Evolutionary conservation across 1,140 invertebrate genomes (phyloP).

Genomic region (Tetramorium alpestre): DNA sequence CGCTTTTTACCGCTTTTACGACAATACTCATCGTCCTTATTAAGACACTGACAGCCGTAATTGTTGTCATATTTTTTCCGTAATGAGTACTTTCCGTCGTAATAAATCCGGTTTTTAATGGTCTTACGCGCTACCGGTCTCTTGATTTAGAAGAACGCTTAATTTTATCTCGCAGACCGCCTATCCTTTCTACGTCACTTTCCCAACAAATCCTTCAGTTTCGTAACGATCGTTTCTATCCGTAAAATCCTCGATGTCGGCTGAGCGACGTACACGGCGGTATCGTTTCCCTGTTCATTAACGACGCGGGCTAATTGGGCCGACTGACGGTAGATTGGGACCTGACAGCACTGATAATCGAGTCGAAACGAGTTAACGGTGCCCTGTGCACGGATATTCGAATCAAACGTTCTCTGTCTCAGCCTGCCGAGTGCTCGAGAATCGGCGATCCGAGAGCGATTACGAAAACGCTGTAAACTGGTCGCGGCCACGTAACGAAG

Average conservation of each 20-base stretch:
- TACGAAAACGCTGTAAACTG: conserved; percentile 18
- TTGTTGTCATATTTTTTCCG: conserved; percentile 65
- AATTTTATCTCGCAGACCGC: neutral
- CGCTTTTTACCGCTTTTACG: conserved; percentile 38
- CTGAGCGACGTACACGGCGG: neutral
- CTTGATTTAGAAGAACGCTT: conserved; percentile 55
- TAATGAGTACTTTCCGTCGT: conserved; percentile 67
- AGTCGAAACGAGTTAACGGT: conserved; percentile 38
- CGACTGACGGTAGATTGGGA: conserved; percentile 44
- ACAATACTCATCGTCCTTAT: conserved; percentile 56
- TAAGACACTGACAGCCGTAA: conserved; percentile 64
- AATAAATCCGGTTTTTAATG: conserved; percentile 64
- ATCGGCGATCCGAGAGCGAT: neutral
- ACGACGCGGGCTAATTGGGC: conserved; percentile 53
- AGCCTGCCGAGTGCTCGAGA: neutral
- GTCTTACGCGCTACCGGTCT: neutral
- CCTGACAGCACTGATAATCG: conserved; percentile 51
- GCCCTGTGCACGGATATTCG: conserved; percentile 1
- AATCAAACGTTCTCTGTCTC: conserved; percentile 19
- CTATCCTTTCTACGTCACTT: neutral
- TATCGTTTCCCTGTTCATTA: conserved; percentile 54
- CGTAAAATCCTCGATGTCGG: conserved; percentile 5
- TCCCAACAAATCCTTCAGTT: conserved; percentile 22
- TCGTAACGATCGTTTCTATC: neutral
- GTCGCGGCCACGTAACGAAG: neutral